Conservation (phyloP, 2,113 vertebrate genomes). For the Todiramphus saurophagus region DNA sequence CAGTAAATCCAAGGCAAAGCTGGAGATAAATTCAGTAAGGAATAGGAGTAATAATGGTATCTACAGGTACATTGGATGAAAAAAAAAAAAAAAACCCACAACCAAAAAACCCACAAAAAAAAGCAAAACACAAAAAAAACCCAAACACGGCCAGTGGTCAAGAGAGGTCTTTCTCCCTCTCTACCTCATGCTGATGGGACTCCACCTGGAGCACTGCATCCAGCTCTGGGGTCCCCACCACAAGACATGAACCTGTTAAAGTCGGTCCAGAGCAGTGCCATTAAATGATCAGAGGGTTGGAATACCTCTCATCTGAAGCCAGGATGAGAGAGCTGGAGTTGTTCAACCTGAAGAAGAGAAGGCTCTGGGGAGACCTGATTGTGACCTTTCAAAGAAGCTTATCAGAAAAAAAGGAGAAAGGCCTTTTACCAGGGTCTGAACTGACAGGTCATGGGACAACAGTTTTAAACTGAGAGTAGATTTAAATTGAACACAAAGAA, state of each 20-base stretch:
- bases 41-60: not conserved
- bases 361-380: not conserved
- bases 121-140: not conserved
- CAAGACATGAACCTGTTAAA: not conserved
- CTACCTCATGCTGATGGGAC: not conserved
- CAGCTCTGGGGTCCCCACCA: not conserved
- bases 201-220: not conserved
- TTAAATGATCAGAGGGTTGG: not conserved
- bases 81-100: not conserved
- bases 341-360: not conserved
- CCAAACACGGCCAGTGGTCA: rapidly evolving
- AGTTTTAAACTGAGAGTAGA: not conserved
- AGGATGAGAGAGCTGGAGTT: too few relatives aligned
- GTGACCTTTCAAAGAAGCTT: not conserved
- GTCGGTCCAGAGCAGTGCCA: not conserved
- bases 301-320: not conserved
- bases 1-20: not conserved
- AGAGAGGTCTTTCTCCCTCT: not conserved
- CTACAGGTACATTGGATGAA: not conserved
- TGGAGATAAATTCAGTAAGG: not conserved
- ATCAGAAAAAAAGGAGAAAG: not conserved
- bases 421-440: not conserved
- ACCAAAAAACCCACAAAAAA: not conserved
- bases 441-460: not conserved
- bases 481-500: not conserved